phyloP scores from a whole-genome alignment of 1,140 invertebrate genomes.

The Dendrolimus kikuchii region DNA sequence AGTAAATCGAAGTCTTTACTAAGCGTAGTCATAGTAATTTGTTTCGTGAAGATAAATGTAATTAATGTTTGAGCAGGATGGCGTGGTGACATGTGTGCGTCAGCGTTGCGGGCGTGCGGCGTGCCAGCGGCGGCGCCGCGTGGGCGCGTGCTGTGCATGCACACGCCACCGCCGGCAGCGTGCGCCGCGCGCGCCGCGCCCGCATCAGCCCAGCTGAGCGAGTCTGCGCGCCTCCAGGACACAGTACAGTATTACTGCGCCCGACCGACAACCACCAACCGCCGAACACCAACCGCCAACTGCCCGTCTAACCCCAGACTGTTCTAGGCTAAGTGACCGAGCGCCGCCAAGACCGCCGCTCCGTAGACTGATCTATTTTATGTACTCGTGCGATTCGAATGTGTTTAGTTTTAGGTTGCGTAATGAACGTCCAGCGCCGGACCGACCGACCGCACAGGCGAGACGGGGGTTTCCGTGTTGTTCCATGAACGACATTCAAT shows the following conservation, averaged over 20 bases:
- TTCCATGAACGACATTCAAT: constrained; percentile 1
- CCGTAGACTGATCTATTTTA: constrained; percentile 65
- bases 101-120: constrained; percentile 84
- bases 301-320: constrained; percentile 25
- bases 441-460: constrained; percentile 8
- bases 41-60: no score
- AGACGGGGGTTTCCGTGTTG: constrained; percentile 3
- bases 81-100: constrained; percentile 82
- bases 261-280: constrained; percentile 6
- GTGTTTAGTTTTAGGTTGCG: constrained; percentile 31
- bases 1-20: no score
- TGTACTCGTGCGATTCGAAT: constrained; percentile 60
- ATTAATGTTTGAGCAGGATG: constrained; percentile 74
- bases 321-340: constrained; percentile 47
- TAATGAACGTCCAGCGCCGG: constrained; percentile 5
- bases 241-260: constrained; percentile 14
- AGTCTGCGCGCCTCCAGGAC: constrained; percentile 7
- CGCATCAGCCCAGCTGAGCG: constrained; percentile 44
- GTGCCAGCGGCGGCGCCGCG: constrained; percentile 70
- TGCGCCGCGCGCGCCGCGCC: constrained; percentile 25
- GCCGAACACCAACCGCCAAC: no score
- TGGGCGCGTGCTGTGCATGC: constrained; percentile 56
- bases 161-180: constrained; percentile 57
- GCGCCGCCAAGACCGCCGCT: constrained; percentile 24
- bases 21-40: no score